Percentiles rank a stretch among this genome's conserved stretches.
These are phyloP conservation scores for Drosophila arawakana DNA, from an alignment of 1,140 invertebrate genomes.

Conservation along the genomic window DNA sequence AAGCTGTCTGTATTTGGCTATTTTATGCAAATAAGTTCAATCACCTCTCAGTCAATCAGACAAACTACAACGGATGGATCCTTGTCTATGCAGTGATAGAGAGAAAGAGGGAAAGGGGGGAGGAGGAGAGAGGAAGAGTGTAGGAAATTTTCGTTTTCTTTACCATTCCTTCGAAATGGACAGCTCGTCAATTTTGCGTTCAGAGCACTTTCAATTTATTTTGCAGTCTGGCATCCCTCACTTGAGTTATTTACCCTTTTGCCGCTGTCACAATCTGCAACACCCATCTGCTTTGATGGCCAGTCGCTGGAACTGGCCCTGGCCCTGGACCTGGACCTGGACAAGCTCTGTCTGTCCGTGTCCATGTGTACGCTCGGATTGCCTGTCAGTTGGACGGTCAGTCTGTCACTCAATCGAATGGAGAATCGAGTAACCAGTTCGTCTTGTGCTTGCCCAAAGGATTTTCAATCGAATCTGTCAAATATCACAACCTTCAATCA, in stretches of 20 bases:
- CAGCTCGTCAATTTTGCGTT: conserved; percentile 73
- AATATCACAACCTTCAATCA: conserved; percentile 84
- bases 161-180: conserved; percentile 7
- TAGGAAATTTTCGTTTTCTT: neutral
- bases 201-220: conserved; percentile 78
- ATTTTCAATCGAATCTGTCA: conserved; percentile 84
- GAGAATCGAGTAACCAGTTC: conserved; percentile 56
- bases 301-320: conserved; percentile 8
- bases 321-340: neutral
- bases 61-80: conserved; percentile 49
- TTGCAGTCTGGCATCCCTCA: conserved; percentile 27
- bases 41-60: conserved; percentile 69
- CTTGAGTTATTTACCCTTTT: conserved; percentile 73
- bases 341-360: conserved; percentile 9
- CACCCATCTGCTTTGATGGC: conserved; percentile 65
- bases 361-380: conserved; percentile 26
- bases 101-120: neutral
- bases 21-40: conserved; percentile 78
- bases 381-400: conserved; percentile 63
- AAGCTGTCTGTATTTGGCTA: conserved; percentile 48
- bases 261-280: conserved; percentile 75
- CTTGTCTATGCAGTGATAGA: conserved; percentile 1
- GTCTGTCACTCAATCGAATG: conserved; percentile 61
- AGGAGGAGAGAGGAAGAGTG: neutral
- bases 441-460: conserved; percentile 72